phyloP scores from a whole-genome alignment of 2,888 invertebrate species.

The Philereme transversata region DNA sequence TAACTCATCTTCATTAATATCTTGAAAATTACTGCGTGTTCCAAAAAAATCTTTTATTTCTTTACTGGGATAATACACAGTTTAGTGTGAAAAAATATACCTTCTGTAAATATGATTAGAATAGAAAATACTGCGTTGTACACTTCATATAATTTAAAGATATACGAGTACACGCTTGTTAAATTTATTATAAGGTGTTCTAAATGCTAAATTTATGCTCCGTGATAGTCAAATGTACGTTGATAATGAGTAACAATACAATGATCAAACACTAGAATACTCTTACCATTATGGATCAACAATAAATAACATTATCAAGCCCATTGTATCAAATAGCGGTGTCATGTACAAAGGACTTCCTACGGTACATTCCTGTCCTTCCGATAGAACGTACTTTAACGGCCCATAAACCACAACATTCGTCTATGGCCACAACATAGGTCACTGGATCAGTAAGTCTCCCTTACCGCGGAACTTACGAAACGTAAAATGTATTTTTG shows the following conservation, averaged over 20 bases:
- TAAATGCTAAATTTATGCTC: too few relatives aligned
- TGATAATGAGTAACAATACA: too few relatives aligned
- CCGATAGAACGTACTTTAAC: slow-evolving; percentile 10
- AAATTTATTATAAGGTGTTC: too few relatives aligned
- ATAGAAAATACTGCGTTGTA: too few relatives aligned
- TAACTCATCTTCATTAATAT: slow-evolving; percentile 6
- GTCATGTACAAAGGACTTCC: slow-evolving; percentile 12
- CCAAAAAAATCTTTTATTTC: not conserved
- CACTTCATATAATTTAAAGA: too few relatives aligned
- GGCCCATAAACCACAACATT: slow-evolving; percentile 20
- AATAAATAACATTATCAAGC: slow-evolving; percentile 11
- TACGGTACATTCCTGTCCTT: slow-evolving; percentile 8
- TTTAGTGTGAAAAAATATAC: too few relatives aligned
- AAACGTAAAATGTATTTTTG: too few relatives aligned
- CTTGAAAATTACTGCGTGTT: slow-evolving; percentile 3
- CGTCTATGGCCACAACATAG: slow-evolving; percentile 15
- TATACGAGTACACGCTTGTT: too few relatives aligned
- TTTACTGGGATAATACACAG: too few relatives aligned
- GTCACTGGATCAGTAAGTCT: slow-evolving; percentile 9
- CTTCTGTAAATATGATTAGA: too few relatives aligned
- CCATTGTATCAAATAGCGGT: slow-evolving; percentile 1
- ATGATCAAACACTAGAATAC: not conserved
- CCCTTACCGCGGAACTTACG: not conserved
- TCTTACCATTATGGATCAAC: not conserved
- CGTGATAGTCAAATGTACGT: too few relatives aligned